Evolutionary conservation across 2,888 invertebrate genomes (phyloP).

Genomic region (Lasioglossum oenotherae): DNA sequence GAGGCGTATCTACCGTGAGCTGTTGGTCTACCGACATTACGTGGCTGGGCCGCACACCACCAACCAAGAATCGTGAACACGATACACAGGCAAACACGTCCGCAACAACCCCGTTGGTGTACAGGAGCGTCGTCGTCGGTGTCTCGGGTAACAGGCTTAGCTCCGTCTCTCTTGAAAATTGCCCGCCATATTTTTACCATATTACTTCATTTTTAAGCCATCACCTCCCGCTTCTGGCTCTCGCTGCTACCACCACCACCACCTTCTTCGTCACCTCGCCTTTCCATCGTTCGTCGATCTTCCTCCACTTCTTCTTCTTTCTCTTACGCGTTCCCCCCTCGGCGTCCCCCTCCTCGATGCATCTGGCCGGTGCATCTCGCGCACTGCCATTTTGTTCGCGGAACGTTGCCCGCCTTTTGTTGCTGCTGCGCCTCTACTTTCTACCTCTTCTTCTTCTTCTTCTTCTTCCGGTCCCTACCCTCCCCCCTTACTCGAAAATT

Average conservation of each 20-base stretch:
- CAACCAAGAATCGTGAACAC: background rate
- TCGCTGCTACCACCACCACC: conserved; percentile 45
- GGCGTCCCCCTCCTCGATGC: background rate
- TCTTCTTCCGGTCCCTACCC: background rate
- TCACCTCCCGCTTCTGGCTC: conserved; percentile 61
- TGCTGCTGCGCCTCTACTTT: conserved; percentile 19
- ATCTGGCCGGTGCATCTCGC: conserved; percentile 27
- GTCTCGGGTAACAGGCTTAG: conserved; percentile 61
- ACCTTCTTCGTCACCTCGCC: conserved; percentile 34
- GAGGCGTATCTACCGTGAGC: conserved; percentile 72
- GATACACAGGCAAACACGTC: background rate
- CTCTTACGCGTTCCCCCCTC: background rate
- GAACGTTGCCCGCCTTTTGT: conserved; percentile 38
- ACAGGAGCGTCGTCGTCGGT: conserved; percentile 40
- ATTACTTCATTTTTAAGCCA: conserved; percentile 78
- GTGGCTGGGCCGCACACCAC: conserved; percentile 36
- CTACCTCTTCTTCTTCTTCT: conserved; percentile 3
- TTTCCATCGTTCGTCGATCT: conserved; percentile 48
- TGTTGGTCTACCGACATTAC: conserved; percentile 66
- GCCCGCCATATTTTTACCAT: conserved; percentile 76
- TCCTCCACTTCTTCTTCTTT: conserved; percentile 16
- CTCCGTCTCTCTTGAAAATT: conserved; percentile 74
- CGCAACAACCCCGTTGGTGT: conserved; percentile 7
- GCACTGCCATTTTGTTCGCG: conserved; percentile 71
- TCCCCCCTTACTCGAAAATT: conserved; percentile 57